Base-by-base conservation (phyloP, 2,113 vertebrate genomes). In the Oxygymnocypris stewartii region DNA sequence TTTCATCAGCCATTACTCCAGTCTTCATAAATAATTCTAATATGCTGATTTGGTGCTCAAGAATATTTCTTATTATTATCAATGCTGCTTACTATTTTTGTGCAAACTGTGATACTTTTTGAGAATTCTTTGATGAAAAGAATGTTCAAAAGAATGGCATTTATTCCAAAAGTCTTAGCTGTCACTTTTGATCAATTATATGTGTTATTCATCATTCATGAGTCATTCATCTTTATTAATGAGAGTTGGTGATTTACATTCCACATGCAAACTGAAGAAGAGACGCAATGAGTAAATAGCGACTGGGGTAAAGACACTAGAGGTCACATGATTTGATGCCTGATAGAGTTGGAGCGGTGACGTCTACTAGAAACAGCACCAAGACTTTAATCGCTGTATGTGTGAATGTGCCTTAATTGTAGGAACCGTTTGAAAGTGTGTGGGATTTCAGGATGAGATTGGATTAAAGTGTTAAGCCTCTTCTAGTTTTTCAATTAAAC, bases 401-500 rank as follows among this genome's bases (percentile, higher is more conserved):
- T 75, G 71, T 74, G 40, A n/a, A 74, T 42, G 40, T 5, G 20
- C 40, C 73, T 75, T 75, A 75, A 75, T 8, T 47, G 12, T 25
- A 76, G 42, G 12, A 47, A 76, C 73, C n/a, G n/a, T 47, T 8
- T 47, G 42, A 76, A 75, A n/a, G 73, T 23, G 20, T 42, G 18
- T 73, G 69, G 18, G 73, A 25, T 75, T 75, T 75, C 42, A 75
- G 23, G 40, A 75, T 75, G 73, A 75, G 12, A 47, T 8, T 73
- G 69, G 69, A 73, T 54, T 54, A 35, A 25, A 75, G 73, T 75
- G 47, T 47, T 25, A 75, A 47, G 42, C 44, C 6, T 35, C 16
- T 51, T 74, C 31, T 40, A 79, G 54, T 16, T 42, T 80, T 63
- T 42, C 54, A 47, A 67, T 67, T 44, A 82, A 63, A 82, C 3